Evolutionary conservation across 1,140 invertebrate genomes (phyloP).

Genomic region (Macrotrachela quadricornifera): DNA sequence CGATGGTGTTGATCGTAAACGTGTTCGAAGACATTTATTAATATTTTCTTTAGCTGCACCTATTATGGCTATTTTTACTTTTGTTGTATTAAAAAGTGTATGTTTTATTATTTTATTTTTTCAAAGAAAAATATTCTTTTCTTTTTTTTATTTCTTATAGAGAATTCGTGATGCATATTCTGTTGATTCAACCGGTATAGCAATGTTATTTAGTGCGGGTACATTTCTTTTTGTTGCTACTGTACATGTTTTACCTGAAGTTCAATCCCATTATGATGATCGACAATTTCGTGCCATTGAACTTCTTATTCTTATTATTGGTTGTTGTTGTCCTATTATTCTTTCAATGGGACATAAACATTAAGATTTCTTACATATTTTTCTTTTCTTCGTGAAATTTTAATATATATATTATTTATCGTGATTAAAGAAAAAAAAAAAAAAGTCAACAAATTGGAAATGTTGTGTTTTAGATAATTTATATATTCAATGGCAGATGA

Average conservation of each 20-base stretch:
- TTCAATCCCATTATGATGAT: slow-evolving; percentile 38
- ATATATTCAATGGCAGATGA: slow-evolving; percentile 36
- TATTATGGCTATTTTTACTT: slow-evolving; percentile 61
- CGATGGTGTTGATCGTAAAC: slow-evolving; percentile 66
- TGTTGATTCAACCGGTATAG: slow-evolving; percentile 69
- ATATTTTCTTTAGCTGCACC: slow-evolving; percentile 83
- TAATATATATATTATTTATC: too few species aligned
- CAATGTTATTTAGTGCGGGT: slow-evolving; percentile 92
- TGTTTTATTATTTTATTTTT: slow-evolving; percentile 15
- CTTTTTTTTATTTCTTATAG: slow-evolving; percentile 29
- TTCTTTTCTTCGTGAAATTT: too few species aligned
- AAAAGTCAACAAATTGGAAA: too few species aligned
- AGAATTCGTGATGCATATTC: slow-evolving; percentile 42
- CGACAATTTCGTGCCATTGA: slow-evolving; percentile 38
- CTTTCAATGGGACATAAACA: slow-evolving; percentile 78
- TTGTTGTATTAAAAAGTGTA: slow-evolving; percentile 51
- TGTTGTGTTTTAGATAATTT: too few species aligned
- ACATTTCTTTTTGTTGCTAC: slow-evolving; percentile 97
- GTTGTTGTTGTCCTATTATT: slow-evolving; percentile 59
- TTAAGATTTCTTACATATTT: slow-evolving; percentile 9
- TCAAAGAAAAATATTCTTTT: slow-evolving; percentile 20
- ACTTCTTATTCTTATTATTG: slow-evolving; percentile 55
- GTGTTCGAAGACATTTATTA: slow-evolving; percentile 67
- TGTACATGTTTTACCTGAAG: slow-evolving; percentile 84
- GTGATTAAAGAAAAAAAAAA: too few species aligned